These are phyloP conservation scores for Anser cygnoides DNA, from an alignment of 2,113 vertebrate genomes.

Conservation along the genomic window DNA sequence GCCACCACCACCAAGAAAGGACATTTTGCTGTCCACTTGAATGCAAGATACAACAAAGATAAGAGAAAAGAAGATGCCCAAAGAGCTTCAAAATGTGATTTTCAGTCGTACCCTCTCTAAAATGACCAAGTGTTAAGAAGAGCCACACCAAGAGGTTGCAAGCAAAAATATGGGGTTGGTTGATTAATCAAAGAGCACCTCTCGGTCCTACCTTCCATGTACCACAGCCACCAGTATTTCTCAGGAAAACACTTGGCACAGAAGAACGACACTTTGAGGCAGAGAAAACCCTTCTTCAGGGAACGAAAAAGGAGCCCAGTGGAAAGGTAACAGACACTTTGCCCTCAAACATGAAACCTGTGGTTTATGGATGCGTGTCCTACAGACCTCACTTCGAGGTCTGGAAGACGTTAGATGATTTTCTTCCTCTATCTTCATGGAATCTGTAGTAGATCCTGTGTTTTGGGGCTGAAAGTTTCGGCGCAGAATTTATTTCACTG, in stretches of 20 bases:
- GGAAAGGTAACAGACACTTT: not conserved
- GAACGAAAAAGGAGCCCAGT: not conserved
- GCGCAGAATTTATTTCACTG: conserved; percentile 31
- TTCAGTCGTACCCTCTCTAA: not conserved
- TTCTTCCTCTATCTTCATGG: not conserved
- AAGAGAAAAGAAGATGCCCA: not conserved
- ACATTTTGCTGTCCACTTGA: not conserved
- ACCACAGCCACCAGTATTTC: not conserved
- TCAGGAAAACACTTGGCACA: not conserved
- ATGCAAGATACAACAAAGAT: not conserved
- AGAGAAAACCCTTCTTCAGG: not conserved
- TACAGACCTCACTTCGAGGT: not conserved
- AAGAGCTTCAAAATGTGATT: not conserved
- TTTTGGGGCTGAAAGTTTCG: not conserved
- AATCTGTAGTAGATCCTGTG: not conserved
- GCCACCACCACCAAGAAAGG: not conserved
- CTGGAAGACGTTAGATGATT: rapidly evolving
- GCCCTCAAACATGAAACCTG: not conserved
- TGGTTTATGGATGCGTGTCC: rapidly evolving
- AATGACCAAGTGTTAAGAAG: not conserved
- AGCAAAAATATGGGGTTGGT: not conserved
- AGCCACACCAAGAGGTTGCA: not conserved
- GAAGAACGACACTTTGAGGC: not conserved
- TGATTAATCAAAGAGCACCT: not conserved
- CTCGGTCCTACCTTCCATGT: not conserved